Conservation (phyloP, 2,888 invertebrate genomes). For the Scaptomyza flava region DNA sequence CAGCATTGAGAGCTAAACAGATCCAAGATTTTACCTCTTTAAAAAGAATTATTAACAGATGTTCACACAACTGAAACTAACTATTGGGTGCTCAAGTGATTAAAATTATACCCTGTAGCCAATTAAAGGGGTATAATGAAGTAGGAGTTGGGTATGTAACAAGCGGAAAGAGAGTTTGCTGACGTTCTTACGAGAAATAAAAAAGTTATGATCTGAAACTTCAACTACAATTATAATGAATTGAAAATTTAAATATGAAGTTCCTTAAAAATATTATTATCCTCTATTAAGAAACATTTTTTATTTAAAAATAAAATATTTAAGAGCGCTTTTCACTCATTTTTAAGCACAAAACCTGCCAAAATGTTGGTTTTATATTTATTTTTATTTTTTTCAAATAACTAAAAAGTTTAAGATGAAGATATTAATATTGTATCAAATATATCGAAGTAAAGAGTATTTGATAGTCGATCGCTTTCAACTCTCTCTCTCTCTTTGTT, state of each 20-base stretch:
- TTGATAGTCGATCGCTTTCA: not conserved
- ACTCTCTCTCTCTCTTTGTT: not conserved
- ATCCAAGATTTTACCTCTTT: not conserved
- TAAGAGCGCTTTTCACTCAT: no score
- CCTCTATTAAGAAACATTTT: no score
- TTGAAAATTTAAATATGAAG: not conserved
- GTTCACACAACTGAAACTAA: not conserved
- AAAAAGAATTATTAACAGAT: conserved; percentile 12
- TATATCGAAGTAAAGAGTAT: not conserved
- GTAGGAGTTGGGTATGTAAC: not conserved
- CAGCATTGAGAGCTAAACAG: conserved; percentile 6
- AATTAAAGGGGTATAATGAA: not conserved
- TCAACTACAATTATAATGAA: not conserved
- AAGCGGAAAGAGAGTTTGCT: not conserved
- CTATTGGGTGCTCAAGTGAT: conserved; percentile 7
- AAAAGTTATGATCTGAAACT: no score
- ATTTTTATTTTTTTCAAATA: no score
- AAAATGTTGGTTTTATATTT: no score
- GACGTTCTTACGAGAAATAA: no score
- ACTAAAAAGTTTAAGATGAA: no score
- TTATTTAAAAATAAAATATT: no score
- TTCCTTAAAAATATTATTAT: no score
- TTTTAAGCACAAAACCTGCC: no score
- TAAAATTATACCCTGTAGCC: conserved; percentile 6
- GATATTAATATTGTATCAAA: no score